Conservation (phyloP, 2,888 invertebrate species). For the Pimpla rufipes region DNA sequence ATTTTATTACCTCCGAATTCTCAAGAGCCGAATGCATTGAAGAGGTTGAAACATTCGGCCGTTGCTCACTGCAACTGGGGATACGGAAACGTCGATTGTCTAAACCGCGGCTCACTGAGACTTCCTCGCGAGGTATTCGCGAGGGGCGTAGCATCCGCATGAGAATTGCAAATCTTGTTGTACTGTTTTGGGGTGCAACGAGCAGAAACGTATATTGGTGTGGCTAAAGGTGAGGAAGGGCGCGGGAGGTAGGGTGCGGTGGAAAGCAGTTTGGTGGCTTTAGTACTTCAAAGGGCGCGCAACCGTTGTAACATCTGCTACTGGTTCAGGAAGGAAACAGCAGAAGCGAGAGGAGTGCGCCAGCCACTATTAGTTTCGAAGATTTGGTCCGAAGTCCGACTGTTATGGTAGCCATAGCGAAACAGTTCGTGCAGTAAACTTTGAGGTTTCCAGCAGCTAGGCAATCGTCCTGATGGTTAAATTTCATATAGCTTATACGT, state of each 20-base stretch:
- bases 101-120: slow-evolving; percentile 36
- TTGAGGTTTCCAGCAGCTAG: slow-evolving; percentile 54
- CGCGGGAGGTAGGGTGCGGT: background rate
- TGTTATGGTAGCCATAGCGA: slow-evolving; percentile 55
- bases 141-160: slow-evolving; percentile 42
- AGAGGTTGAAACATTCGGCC: slow-evolving; percentile 33
- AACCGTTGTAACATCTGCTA: slow-evolving; percentile 67
- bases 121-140: slow-evolving; percentile 50
- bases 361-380: slow-evolving; percentile 63
- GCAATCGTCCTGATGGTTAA: slow-evolving; percentile 72
- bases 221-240: slow-evolving; percentile 20
- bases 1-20: slow-evolving; percentile 39
- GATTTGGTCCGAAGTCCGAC: slow-evolving; percentile 62
- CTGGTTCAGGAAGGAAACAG: slow-evolving; percentile 52
- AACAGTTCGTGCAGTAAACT: slow-evolving; percentile 68
- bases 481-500: slow-evolving; percentile 64
- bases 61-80: background rate
- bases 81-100: slow-evolving; percentile 57
- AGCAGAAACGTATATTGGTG: slow-evolving; percentile 70
- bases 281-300: slow-evolving; percentile 73
- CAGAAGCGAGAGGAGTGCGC: slow-evolving; percentile 18
- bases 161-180: slow-evolving; percentile 66
- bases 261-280: slow-evolving; percentile 74
- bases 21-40: background rate
- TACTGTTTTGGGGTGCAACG: slow-evolving; percentile 66